These are phyloP conservation scores for Ochotona curzoniae DNA, from an alignment of 2,113 vertebrate species.

Conservation along the genomic window DNA sequence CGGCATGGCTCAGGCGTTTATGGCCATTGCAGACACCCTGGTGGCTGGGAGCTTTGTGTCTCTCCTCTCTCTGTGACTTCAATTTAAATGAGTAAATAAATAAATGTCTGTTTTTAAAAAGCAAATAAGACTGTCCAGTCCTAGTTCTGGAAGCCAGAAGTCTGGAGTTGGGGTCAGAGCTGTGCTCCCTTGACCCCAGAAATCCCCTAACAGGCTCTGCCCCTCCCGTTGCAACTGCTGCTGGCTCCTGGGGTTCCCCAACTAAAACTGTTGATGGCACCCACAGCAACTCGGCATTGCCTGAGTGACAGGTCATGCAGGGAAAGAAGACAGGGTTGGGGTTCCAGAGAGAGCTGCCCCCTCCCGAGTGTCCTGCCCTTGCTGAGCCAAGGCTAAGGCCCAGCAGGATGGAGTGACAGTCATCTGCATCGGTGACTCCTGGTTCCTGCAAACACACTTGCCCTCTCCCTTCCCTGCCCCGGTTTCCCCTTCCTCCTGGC, in stretches of 20 bases:
- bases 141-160: background rate
- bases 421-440: background rate
- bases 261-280: too few species aligned
- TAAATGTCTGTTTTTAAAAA: background rate
- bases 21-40: too few species aligned
- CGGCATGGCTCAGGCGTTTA: too few species aligned
- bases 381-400: background rate
- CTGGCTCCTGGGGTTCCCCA: too few species aligned
- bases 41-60: too few species aligned
- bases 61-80: too few species aligned
- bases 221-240: background rate
- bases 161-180: too few species aligned
- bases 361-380: background rate
- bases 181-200: background rate
- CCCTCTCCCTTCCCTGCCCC: background rate
- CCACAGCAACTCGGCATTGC: too few species aligned
- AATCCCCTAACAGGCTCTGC: background rate
- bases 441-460: background rate
- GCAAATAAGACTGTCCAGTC: background rate
- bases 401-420: background rate
- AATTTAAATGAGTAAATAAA: too few species aligned
- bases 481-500: background rate
- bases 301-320: background rate
- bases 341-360: background rate
- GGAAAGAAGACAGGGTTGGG: background rate